phyloP scores from a whole-genome alignment of 2,113 vertebrate species.

The Percina caprodes region DNA sequence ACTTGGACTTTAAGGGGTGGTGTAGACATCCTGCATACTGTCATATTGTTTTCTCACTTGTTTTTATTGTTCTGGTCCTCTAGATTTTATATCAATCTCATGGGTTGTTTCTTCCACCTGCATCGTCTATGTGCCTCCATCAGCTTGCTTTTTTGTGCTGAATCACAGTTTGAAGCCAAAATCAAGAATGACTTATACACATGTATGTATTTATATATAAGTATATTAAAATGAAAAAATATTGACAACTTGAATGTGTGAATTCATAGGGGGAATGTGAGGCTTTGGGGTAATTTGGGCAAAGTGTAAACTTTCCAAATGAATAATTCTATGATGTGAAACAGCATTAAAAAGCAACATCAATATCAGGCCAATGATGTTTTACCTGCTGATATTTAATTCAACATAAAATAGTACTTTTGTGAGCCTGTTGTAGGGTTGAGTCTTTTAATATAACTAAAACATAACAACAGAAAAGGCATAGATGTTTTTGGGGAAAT shows the following conservation, averaged over 20 bases:
- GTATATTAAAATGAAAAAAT: constrained; percentile 80
- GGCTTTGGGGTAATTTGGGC: background rate
- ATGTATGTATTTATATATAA: constrained; percentile 85
- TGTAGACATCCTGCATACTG: constrained; percentile 18
- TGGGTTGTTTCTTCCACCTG: constrained; percentile 39
- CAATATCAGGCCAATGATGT: background rate
- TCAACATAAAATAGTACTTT: background rate
- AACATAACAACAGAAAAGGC: background rate
- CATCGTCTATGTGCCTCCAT: constrained; percentile 61
- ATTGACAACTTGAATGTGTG: constrained; percentile 36
- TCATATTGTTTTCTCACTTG: constrained; percentile 14
- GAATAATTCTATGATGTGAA: background rate
- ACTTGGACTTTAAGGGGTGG: constrained; percentile 19
- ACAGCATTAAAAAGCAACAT: background rate
- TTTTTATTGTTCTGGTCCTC: constrained; percentile 12
- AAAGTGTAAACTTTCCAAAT: background rate
- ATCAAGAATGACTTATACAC: constrained; percentile 80
- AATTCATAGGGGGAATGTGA: background rate
- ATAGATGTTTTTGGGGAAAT: background rate
- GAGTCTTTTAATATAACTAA: background rate
- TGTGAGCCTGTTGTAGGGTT: background rate
- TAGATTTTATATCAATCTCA: constrained; percentile 26
- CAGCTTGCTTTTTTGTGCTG: constrained; percentile 77
- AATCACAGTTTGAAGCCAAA: constrained; percentile 79
- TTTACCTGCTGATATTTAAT: background rate